Base-by-base conservation (phyloP, 2,113 vertebrate genomes). In the Apistogramma diplotaenia region DNA sequence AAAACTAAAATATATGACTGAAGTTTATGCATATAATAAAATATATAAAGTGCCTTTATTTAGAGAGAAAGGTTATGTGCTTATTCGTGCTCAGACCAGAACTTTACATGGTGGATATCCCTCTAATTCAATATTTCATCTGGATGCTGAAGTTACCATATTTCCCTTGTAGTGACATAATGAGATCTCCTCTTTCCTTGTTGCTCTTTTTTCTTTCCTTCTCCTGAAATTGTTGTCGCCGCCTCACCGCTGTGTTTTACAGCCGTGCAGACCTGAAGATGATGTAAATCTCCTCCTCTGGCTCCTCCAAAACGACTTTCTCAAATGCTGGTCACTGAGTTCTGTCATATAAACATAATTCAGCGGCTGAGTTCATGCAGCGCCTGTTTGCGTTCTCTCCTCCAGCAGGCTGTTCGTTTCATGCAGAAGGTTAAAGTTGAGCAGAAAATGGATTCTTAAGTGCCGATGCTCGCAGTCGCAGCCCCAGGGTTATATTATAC, bases 1-100 rank as follows among this genome's bases (percentile, higher is more conserved):
- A 78, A 74, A 37, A 0, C 1, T 2, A 35, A 27, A 65, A 43
- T 55, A 55, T 33, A 55, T 81, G n/a, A 67, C 23, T 70, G 8
- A 37, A 35, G 23, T 70, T 86, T 74, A 70, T 74, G 25, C 31
- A 57, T 55, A 25, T 57, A 18, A 67, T 89, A 18, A 84, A 85
- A 79, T 56, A 81, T 49, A 56, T 78, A 27, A 57, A 57, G 3
- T 19, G 8, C 3, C 8, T 78, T 15, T 31, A 54, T 49, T 82
- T n/a, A 15, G 19, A 54, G 25, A 65, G 58, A 18, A 49, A 49
- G 43, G 16, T 49, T 46, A 46, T 15, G 6, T 15, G 19, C 23
- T n/a, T 70, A 51, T 0, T 70, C 62, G 0, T 0, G 40, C 62
- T 25, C 29, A 43, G 19, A 70, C 6, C 65, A 51, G 25, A 70